Evolutionary conservation across 1,140 invertebrate species (phyloP), one percentile per base, ranked within the genome.

Genomic region (Sycobia sp.): DNA sequence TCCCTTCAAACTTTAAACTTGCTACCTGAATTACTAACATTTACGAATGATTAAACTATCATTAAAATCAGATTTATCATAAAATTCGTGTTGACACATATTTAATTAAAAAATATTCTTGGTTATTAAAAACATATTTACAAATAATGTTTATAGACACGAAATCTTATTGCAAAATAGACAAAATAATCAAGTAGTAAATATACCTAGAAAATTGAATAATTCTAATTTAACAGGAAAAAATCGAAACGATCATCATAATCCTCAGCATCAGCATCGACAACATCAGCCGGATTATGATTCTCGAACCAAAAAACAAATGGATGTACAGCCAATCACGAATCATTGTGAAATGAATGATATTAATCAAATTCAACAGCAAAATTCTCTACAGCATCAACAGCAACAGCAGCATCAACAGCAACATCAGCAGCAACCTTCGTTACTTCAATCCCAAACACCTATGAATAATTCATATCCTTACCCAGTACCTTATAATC

Each of bases 401-500:
- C 43, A 27, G 13, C 41, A 61, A 4, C 62, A 58, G 22, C 56
- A 58, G 7, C 50, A 53, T 2, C 36, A 41, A 5, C 51, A 56
- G 8, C 61, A 38, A 13, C 53, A 49, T 0, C 56, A 53, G 39
- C 62, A 36, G 20, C 63, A 57, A n/a, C 20, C 56, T 10, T 11
- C 50, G 25, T 27, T 56, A 16, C 32, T 56, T 3, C 63, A 54
- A 13, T 39, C 50, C 3, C 63, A 59, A 55, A 43, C 39, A 2
- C 39, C 56, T 4, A 18, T 54, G 10, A 55, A 53, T 13, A 38
- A 38, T 20, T 32, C 29, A 25, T 65, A 53, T 36, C 20, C 54
- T 14, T 65, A 65, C 32, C 34, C 55, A 29, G 7, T 65, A 22
- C 41, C 50, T 11, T 65, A 65, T 29, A 65, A 60, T 43, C 63